Evolutionary conservation across 2,797 vertebrate genomes (phyloP).

Genomic region (Syngnathus rostellatus): DNA sequence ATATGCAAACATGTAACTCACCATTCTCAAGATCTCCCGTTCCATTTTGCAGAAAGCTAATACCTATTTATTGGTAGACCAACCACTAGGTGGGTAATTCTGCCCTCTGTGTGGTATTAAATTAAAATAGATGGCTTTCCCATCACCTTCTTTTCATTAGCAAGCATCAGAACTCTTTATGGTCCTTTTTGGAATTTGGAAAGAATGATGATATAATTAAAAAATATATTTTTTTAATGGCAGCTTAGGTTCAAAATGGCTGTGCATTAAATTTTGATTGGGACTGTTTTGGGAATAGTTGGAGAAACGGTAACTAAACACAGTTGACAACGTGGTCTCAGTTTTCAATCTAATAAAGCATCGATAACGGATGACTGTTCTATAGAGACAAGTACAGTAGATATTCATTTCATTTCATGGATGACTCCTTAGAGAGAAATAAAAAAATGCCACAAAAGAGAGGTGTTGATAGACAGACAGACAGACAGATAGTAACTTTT

Average conservation of each 20-base stretch:
- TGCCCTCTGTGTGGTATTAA: not conserved
- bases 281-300: not conserved
- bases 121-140: constrained; percentile 1
- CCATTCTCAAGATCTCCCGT: constrained; percentile 30
- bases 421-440: too few species aligned
- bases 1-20: constrained; percentile 37
- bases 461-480: too few species aligned
- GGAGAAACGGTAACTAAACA: not conserved
- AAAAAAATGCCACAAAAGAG: too few species aligned
- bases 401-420: not conserved
- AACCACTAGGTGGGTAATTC: not conserved
- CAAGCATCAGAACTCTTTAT: not conserved
- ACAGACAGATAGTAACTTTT: not conserved
- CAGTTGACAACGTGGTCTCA: not conserved
- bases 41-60: constrained; percentile 20
- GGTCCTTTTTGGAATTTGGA: not conserved
- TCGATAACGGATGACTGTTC: not conserved
- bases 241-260: not conserved
- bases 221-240: not conserved
- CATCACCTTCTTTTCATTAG: constrained; percentile 15
- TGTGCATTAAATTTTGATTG: not conserved
- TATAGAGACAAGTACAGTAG: not conserved
- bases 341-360: not conserved
- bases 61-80: not conserved
- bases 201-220: not conserved